Evolutionary conservation across 2,113 vertebrate species (phyloP).

Genomic region (Mugil cephalus): DNA sequence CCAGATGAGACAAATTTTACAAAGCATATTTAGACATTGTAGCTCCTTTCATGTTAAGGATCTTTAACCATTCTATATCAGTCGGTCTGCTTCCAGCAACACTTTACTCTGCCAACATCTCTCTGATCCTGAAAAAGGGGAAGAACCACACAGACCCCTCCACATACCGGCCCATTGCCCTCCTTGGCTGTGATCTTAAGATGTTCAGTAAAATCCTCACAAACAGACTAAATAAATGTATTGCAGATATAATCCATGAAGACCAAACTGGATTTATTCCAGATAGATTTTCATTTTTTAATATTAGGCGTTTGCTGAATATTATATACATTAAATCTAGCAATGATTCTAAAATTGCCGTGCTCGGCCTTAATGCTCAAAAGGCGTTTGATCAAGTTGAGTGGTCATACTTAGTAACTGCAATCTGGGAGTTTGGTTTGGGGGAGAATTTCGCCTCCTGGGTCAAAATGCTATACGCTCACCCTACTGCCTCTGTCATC

Average conservation of each 20-base stretch:
- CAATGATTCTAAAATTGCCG: background rate
- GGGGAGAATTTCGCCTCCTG: background rate
- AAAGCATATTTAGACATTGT: no score
- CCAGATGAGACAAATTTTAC: background rate
- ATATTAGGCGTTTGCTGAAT: background rate
- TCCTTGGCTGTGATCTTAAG: background rate
- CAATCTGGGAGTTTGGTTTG: background rate
- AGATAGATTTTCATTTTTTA: background rate
- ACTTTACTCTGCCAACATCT: background rate
- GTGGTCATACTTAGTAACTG: background rate
- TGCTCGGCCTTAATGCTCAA: background rate
- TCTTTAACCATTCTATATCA: background rate
- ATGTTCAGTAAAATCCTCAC: background rate
- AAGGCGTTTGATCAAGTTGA: background rate
- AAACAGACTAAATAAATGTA: background rate
- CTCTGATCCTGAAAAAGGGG: background rate
- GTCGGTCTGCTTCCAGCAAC: background rate
- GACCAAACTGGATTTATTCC: background rate
- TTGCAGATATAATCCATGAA: background rate
- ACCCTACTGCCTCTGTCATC: background rate
- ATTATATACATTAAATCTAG: background rate
- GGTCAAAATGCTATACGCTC: background rate
- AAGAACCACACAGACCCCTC: background rate
- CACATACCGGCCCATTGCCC: no score
- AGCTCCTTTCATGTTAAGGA: no score